A percentile compares a stretch with the other conserved stretches of the same genome.
Evolutionary conservation across 1,140 invertebrate species (phyloP).

Genomic region (Heliconius hewitsoni): DNA sequence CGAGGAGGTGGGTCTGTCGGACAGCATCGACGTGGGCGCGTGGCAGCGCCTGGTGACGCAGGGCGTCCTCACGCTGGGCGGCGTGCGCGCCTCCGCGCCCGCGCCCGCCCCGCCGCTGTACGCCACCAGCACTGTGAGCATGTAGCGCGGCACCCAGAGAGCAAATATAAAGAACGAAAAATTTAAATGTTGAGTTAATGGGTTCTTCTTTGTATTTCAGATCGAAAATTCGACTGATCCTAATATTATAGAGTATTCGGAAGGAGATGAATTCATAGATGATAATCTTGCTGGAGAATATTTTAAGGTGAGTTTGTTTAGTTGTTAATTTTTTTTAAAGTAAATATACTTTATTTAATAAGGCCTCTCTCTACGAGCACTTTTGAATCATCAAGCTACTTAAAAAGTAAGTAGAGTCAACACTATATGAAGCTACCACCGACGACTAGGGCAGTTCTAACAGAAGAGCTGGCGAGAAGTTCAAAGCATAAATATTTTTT

Average conservation of each 20-base stretch:
- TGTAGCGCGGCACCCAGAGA: too few species aligned
- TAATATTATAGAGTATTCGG: slow-evolving; percentile 63
- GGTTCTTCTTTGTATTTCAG: slow-evolving; percentile 38
- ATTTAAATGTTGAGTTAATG: too few species aligned
- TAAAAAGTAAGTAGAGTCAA: too few species aligned
- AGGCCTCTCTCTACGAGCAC: too few species aligned
- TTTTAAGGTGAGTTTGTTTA: slow-evolving; percentile 74
- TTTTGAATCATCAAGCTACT: too few species aligned
- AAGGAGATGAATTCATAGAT: slow-evolving; percentile 63
- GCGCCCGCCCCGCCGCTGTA: background rate
- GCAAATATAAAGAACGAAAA: too few species aligned
- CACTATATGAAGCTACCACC: too few species aligned
- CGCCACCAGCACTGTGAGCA: background rate
- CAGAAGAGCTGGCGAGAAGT: too few species aligned
- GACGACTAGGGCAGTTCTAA: too few species aligned
- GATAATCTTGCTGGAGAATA: slow-evolving; percentile 74
- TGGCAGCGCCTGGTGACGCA: slow-evolving; percentile 83
- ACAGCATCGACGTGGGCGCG: slow-evolving; percentile 78
- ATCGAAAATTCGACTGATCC: slow-evolving; percentile 61
- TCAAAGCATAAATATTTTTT: background rate
- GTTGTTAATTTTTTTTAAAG: background rate
- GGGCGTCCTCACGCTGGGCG: slow-evolving; percentile 75
- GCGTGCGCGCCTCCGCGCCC: slow-evolving; percentile 39
- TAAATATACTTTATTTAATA: too few species aligned
- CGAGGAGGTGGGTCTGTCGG: slow-evolving; percentile 73